Base-by-base conservation (phyloP, 2,113 vertebrate species). In the Dryoscopus gambensis region DNA sequence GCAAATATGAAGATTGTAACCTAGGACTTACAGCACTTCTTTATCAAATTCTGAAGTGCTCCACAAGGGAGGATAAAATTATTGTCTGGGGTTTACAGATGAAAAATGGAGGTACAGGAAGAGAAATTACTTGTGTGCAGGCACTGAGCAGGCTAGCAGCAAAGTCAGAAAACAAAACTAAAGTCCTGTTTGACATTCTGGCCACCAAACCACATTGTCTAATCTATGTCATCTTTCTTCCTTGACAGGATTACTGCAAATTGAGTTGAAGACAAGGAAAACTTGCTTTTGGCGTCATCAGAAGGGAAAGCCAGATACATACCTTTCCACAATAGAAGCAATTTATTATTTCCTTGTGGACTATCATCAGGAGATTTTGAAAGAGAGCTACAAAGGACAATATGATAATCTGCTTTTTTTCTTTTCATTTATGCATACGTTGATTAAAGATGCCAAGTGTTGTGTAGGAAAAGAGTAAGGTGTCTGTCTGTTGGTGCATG, bases 271-370 rank as follows among this genome's bases (percentile, higher is more conserved):
- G 97, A 98, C 98, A 67, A 98, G 99, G 97, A 99, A 99, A 94
- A 99, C 99, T 11, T 99, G 98, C 97, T 99, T 99, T 97, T 99
- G 99, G 99, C 99, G 99, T 79, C 98, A 98, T 96, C 99, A 99
- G 95, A 99, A 98, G 96, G 99, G 99, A 87, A 99, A 99, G 92
- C 99, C 99, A 40, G 98, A 99, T 92, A 99, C 99, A 3, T 99
- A 99, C 97, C 98, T 99, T 49, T 98, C 99, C 47, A 99, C 99
- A 19, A 99, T 99, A 55, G 99, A 99, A 98, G 99, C 99, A 10
- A 98, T 99, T 97, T 99, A 99, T 95, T 99, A 99, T 97, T 99
- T 99, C 89, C 95, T 99, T 76, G 98, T 98, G 83, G 99, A 99
- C 95, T 99, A 99, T 87, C 99, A 99, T 28, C 96, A 97, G 89